Percentiles rank a stretch among this genome's conserved stretches.
Conservation (phyloP, 2,888 invertebrate genomes). For the Drosophila sordidula region DNA sequence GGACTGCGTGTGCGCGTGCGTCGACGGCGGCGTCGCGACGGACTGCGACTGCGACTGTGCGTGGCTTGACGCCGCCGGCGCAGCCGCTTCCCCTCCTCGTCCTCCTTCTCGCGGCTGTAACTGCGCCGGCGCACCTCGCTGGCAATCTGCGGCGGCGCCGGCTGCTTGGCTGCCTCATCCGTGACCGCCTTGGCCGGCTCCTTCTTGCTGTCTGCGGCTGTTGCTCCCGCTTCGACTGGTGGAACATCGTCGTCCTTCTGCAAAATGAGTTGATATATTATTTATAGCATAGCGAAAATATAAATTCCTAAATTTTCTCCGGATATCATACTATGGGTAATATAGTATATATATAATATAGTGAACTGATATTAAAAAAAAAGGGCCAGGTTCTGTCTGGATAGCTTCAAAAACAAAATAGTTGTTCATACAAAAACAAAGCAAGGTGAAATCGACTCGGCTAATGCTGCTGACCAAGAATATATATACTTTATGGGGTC, state of each 20-base stretch:
- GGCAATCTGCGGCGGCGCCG: conserved; percentile 36
- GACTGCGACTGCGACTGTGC: conserved; percentile 42
- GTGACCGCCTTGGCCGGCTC: background rate
- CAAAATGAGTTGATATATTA: background rate
- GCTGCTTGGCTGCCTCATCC: conserved; percentile 8
- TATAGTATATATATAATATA: too few relatives aligned
- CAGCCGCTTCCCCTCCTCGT: conserved; percentile 24
- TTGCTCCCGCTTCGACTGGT: background rate
- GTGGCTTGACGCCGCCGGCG: conserved; percentile 46
- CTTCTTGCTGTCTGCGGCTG: background rate
- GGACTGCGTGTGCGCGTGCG: conserved; percentile 48
- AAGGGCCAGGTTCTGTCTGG: too few relatives aligned
- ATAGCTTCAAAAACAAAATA: too few relatives aligned
- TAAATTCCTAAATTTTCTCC: too few relatives aligned
- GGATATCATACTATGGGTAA: too few relatives aligned
- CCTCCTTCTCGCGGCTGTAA: conserved; percentile 35
- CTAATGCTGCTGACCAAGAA: too few relatives aligned
- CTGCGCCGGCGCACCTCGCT: conserved; percentile 30
- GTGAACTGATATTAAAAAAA: too few relatives aligned
- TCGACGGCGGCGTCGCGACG: conserved; percentile 43
- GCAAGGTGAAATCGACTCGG: too few relatives aligned
- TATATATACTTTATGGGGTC: too few relatives aligned
- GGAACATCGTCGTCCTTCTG: conserved; percentile 55
- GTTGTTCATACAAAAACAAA: too few relatives aligned
- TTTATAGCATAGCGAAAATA: too few relatives aligned